A percentile compares a stretch with the other conserved stretches of the same genome.
Conservation (phyloP, 2,113 vertebrate species). For the Craseonycteris thonglongyai region DNA sequence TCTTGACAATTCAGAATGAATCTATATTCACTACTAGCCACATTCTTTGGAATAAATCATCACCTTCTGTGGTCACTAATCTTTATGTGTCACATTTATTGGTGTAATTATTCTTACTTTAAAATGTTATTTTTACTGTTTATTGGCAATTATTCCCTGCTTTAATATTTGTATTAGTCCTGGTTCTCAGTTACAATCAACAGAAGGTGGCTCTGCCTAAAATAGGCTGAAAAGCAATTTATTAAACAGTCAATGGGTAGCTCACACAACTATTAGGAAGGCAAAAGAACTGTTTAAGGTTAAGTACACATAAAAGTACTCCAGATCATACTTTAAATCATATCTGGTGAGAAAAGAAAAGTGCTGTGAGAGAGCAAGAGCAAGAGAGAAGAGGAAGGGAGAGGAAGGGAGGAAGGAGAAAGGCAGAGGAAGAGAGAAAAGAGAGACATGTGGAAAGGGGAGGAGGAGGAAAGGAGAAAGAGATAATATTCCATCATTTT, state of each 20-base stretch:
- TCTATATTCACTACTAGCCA: neutral
- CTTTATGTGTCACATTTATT: neutral
- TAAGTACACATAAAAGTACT: neutral
- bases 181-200: neutral
- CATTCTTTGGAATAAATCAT: neutral
- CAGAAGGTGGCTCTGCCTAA: neutral
- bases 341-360: neutral
- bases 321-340: neutral
- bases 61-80: neutral
- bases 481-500: neutral
- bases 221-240: neutral
- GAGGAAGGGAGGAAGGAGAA: fast-evolving
- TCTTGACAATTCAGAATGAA: neutral
- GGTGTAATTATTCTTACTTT: neutral
- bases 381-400: neutral
- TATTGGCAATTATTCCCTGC: neutral
- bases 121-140: neutral
- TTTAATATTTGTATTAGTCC: neutral
- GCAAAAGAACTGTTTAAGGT: neutral
- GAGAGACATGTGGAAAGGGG: too few relatives aligned
- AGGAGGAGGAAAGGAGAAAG: neutral
- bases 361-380: fast-evolving
- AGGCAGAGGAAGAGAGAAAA: fast-evolving
- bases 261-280: neutral
- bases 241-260: neutral